A percentile compares a stretch with the other conserved stretches of the same genome.
Evolutionary conservation across 2,888 invertebrate genomes (phyloP).

Genomic region (Fabriciana adippe): DNA sequence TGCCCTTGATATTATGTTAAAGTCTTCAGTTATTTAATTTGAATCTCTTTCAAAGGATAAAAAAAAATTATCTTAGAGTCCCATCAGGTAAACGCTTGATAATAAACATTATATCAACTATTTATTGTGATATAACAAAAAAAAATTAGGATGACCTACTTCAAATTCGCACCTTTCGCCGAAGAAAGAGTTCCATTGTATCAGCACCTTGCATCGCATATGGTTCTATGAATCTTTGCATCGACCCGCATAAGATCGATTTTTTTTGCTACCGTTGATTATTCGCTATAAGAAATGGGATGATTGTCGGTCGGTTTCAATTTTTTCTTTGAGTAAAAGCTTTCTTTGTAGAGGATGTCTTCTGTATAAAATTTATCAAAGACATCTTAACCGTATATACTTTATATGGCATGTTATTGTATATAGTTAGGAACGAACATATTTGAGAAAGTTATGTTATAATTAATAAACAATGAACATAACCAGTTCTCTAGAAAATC

Average conservation of each 20-base stretch:
- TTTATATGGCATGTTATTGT: too few relatives aligned
- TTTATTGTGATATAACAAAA: constrained; percentile 43
- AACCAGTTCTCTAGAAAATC: too few relatives aligned
- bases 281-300: constrained; percentile 23
- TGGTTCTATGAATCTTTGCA: constrained; percentile 43
- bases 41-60: not conserved
- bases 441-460: too few relatives aligned
- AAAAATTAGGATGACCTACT: constrained; percentile 68
- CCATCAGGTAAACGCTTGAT: constrained; percentile 22
- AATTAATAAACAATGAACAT: too few relatives aligned
- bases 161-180: constrained; percentile 73
- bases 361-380: not conserved
- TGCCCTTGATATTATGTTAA: constrained; percentile 40
- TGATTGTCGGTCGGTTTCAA: constrained; percentile 8
- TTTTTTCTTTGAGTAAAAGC: constrained; percentile 4
- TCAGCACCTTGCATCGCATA: constrained; percentile 69
- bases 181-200: constrained; percentile 63
- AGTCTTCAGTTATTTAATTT: constrained; percentile 11
- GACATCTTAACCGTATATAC: not conserved
- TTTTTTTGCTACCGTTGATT: constrained; percentile 47
- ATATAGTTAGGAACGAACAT: too few relatives aligned
- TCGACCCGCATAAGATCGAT: constrained; percentile 58
- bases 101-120: constrained; percentile 22
- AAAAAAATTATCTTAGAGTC: not conserved
- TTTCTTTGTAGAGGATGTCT: constrained; percentile 10